These are phyloP conservation scores for Bombus superbus DNA, from an alignment of 1,140 invertebrate genomes.

Conservation along the genomic window DNA sequence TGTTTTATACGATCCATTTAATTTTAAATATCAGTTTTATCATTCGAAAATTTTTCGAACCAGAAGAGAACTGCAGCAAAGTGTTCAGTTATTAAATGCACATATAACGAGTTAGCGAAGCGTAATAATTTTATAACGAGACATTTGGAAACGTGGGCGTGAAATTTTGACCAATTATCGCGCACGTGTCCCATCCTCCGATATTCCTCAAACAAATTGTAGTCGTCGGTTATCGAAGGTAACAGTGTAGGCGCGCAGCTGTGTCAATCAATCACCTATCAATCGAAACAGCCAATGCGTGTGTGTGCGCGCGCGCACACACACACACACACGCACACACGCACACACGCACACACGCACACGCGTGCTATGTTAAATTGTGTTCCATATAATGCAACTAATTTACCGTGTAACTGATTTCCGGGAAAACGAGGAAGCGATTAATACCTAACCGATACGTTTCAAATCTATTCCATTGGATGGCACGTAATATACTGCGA, in stretches of 20 bases:
- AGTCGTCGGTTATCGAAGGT: neutral
- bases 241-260: neutral
- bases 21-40: neutral
- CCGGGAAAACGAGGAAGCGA: neutral
- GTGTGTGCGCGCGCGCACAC: rapidly evolving
- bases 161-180: neutral
- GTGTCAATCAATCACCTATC: constrained; percentile 25
- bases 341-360: too few species aligned
- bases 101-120: neutral
- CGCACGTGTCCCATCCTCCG: too few species aligned
- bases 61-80: neutral
- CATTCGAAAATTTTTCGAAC: neutral
- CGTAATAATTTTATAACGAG: neutral
- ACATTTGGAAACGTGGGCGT: neutral
- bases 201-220: neutral
- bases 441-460: neutral
- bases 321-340: too few species aligned
- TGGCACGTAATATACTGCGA: neutral
- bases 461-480: neutral
- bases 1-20: neutral
- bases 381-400: constrained; percentile 22
- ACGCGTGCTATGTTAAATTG: neutral
- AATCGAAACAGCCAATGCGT: constrained; percentile 12
- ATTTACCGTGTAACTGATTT: constrained; percentile 1
- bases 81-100: neutral